phyloP scores from a whole-genome alignment of 2,113 vertebrate genomes.

The Microcebus murinus region DNA sequence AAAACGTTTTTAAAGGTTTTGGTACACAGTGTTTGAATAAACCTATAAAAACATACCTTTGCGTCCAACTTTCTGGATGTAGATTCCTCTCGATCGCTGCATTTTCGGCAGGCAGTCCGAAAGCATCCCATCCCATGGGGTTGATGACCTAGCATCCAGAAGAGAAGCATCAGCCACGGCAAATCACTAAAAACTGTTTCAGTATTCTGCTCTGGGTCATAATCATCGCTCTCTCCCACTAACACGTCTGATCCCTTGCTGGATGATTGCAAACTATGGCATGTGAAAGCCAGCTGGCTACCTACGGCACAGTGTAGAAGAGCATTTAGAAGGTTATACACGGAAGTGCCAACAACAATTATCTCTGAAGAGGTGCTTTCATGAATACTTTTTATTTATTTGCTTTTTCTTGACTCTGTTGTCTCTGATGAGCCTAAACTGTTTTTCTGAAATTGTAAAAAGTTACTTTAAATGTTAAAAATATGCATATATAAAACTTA shows the following conservation, averaged over 20 bases:
- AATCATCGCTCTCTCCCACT: background rate
- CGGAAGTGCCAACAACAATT: too few relatives aligned
- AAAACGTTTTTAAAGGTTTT: background rate
- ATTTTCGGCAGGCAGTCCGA: slow-evolving; percentile 98
- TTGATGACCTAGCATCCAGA: slow-evolving; percentile 91
- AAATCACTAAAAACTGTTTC: background rate
- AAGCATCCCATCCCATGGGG: slow-evolving; percentile 99
- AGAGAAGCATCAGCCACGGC: slow-evolving; percentile 2
- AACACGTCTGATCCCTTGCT: background rate
- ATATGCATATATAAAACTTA: background rate
- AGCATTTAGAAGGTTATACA: background rate
- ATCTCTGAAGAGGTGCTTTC: background rate
- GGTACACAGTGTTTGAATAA: background rate
- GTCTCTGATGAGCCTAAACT: background rate
- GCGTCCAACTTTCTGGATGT: slow-evolving; percentile 95
- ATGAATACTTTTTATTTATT: background rate
- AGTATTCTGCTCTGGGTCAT: background rate
- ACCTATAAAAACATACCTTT: slow-evolving; percentile 85
- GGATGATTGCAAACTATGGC: background rate
- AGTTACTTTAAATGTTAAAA: background rate
- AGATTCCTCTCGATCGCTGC: slow-evolving; percentile 94
- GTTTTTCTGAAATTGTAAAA: background rate
- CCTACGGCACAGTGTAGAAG: too few relatives aligned
- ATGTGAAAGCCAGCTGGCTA: background rate
- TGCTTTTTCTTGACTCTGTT: background rate